Evolutionary conservation across 2,113 vertebrate genomes (phyloP).

Genomic region (Ia io): DNA sequence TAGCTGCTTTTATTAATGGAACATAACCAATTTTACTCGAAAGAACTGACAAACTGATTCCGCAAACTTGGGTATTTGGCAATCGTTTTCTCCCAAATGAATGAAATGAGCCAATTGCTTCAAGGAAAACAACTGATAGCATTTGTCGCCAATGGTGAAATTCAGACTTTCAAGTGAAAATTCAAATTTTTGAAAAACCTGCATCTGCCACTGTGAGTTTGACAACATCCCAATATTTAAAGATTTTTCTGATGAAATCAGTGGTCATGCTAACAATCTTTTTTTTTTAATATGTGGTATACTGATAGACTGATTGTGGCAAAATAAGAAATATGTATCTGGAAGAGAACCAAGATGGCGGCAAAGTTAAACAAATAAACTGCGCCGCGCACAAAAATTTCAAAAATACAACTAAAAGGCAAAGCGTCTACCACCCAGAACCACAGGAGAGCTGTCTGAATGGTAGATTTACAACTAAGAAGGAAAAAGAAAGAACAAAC

Average conservation of each 20-base stretch:
- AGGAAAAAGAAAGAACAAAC: too few species aligned
- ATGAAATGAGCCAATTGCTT: not conserved
- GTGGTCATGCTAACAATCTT: not conserved
- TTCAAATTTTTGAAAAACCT: not conserved
- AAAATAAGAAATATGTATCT: not conserved
- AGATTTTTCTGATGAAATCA: not conserved
- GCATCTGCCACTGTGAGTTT: not conserved
- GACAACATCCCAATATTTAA: not conserved
- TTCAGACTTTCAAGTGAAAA: slow-evolving; percentile 1
- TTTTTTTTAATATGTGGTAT: not conserved
- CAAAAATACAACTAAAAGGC: too few species aligned
- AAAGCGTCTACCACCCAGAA: too few species aligned
- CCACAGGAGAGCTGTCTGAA: too few species aligned
- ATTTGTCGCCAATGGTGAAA: not conserved
- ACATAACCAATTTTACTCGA: not conserved
- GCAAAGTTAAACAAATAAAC: too few species aligned
- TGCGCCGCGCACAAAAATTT: too few species aligned
- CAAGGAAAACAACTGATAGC: not conserved
- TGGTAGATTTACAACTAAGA: too few species aligned
- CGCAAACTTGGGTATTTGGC: not conserved
- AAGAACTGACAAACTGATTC: not conserved
- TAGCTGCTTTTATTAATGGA: not conserved
- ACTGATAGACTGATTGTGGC: not conserved
- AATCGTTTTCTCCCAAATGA: not conserved
- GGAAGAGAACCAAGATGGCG: too few species aligned